Base-by-base conservation (phyloP, 1,140 invertebrate genomes). In the Procambarus clarkii region DNA sequence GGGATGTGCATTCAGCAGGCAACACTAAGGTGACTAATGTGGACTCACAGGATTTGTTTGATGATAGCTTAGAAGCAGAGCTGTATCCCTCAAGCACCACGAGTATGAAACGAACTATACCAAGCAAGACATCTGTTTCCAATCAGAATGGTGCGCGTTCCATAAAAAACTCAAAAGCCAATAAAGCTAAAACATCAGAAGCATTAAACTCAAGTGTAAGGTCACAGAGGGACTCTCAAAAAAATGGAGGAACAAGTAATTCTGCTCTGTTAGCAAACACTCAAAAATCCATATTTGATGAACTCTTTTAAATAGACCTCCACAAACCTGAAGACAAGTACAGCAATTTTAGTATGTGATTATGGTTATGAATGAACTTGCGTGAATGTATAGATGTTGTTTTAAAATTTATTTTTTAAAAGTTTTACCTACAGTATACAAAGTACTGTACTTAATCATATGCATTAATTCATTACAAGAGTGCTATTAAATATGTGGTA, bases 261-360 rank as follows among this genome's bases (percentile, higher is more conserved):
- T 5, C 2, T 34, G n/a, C 11, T 58, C 2, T 5, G 24, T 18
- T n/a, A 54, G 50, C 0, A 7, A 45, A 24, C 34, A n/a, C 48
- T 11, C 79, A 81, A 34, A 81, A 54, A 13, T 81, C 79, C 13
- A 81, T 81, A 11, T n/a, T 81, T 81, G 48, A 81, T 81, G 79
- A 81, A 34, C 79, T 81, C 5, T 81, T 81, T 81, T 81, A 81
- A 54, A 54, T 54, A 7, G 8, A 13, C 4, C 50, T 54, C 34
- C 34, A 34, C 34, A 34, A 34, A 34, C 34, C 34, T 34, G 34
- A 34, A 34, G 34, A 34, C 34, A 34, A 34, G 34, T 34, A 34
- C 34, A 34, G 34, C 34, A 34, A 34, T 34, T 34, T 34, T 34
- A 34, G 34, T 34, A 34, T 34, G 34, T 34, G 34, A 34, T 34